Percentiles rank a stretch among this genome's conserved stretches.
These are phyloP conservation scores for Chrysolophus pictus DNA, from an alignment of 2,797 vertebrate genomes.

Conservation along the genomic window DNA sequence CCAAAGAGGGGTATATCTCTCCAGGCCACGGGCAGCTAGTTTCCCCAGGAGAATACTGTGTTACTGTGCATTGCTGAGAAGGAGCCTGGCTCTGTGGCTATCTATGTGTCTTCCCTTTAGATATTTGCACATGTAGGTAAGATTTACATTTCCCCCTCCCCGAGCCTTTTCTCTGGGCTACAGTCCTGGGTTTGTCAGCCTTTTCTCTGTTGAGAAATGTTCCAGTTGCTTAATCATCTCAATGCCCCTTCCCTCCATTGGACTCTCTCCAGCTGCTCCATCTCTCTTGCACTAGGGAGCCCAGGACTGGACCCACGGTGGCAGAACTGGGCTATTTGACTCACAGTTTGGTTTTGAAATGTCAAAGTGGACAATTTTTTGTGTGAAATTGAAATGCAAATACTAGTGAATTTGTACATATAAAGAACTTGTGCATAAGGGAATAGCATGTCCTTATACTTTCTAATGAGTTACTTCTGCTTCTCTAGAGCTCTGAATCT, in stretches of 20 bases:
- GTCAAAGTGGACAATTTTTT: background rate
- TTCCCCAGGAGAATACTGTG: no score
- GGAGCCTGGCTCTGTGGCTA: background rate
- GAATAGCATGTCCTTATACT: background rate
- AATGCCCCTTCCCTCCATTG: background rate
- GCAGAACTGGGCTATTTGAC: background rate
- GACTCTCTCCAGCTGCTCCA: background rate
- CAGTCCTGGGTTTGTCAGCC: background rate
- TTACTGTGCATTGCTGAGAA: background rate
- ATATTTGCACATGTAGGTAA: background rate
- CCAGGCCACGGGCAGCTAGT: no score
- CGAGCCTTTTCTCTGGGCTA: background rate
- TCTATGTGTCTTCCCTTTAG: background rate
- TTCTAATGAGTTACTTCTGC: background rate
- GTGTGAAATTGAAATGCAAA: background rate
- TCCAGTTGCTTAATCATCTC: background rate
- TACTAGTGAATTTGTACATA: background rate
- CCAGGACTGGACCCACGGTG: background rate
- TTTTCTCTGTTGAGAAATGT: background rate
- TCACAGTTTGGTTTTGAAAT: background rate
- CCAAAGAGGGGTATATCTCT: no score
- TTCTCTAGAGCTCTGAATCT: slow-evolving; percentile 32
- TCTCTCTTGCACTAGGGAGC: background rate
- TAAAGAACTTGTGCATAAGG: background rate
- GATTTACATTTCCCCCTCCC: background rate